A percentile compares a stretch with the other conserved stretches of the same genome.
These are phyloP conservation scores for Phalacrocorax pelagicus DNA, from an alignment of 2,113 vertebrate species.

Conservation along the genomic window DNA sequence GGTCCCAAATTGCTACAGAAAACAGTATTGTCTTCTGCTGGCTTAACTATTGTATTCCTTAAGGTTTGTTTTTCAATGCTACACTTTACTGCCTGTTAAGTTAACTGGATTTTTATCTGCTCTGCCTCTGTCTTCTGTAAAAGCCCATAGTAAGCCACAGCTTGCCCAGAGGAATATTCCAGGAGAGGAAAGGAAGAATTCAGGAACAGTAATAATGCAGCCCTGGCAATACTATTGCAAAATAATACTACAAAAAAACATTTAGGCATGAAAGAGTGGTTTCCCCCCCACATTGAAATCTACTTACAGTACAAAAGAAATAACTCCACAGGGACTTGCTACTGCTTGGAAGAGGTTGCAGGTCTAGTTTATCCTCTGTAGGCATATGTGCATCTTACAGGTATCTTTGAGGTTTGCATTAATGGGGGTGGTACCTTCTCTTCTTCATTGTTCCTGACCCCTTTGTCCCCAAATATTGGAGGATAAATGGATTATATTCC, in stretches of 20 bases:
- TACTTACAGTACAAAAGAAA: constrained; percentile 46
- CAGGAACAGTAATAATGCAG: constrained; percentile 26
- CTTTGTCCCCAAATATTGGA: not conserved
- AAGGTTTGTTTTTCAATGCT: constrained; percentile 40
- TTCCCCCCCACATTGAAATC: not conserved
- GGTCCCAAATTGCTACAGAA: constrained; percentile 40
- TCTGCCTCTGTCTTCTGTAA: constrained; percentile 31
- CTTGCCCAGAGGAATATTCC: constrained; percentile 44
- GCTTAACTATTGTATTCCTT: constrained; percentile 43
- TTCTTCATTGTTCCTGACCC: not conserved
- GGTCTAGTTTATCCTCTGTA: not conserved
- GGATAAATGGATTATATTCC: not conserved
- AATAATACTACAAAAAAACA: constrained; percentile 36
- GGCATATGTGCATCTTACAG: not conserved
- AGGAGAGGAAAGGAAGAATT: constrained; percentile 31
- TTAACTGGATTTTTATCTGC: constrained; percentile 60
- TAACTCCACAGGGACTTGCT: not conserved
- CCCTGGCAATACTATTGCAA: not conserved
- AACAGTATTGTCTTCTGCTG: constrained; percentile 11
- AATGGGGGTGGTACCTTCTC: not conserved
- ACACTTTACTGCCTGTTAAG: constrained; percentile 42
- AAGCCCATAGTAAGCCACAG: constrained; percentile 24
- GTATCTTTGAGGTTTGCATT: not conserved
- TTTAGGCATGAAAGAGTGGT: constrained; percentile 4
- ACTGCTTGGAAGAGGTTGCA: not conserved